Conservation (phyloP, 2,113 vertebrate genomes). For the Lonchura striata region DNA sequence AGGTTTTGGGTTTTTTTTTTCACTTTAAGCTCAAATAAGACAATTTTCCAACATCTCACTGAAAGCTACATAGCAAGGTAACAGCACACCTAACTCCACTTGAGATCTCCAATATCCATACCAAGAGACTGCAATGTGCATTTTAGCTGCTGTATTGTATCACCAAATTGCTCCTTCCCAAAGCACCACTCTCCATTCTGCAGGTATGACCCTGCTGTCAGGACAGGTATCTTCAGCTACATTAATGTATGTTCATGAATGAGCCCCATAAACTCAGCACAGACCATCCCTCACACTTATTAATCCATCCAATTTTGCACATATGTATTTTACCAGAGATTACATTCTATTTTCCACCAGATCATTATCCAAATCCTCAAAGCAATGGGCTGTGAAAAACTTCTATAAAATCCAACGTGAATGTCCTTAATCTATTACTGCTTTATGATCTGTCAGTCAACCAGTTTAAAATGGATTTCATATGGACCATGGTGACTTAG, state of each 20-base stretch:
- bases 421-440: neutral
- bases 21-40: neutral
- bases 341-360: neutral
- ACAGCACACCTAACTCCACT: neutral
- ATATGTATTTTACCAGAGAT: neutral
- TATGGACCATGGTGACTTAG: neutral
- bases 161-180: neutral
- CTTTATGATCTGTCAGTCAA: conserved; percentile 6
- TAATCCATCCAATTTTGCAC: neutral
- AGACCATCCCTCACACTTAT: neutral
- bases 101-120: neutral
- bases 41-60: neutral
- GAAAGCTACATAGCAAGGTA: neutral
- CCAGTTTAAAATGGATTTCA: neutral
- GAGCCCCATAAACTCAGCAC: neutral
- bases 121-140: neutral
- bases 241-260: neutral
- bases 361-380: conserved; percentile 20
- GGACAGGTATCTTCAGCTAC: neutral
- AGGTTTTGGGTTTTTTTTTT: accelerated
- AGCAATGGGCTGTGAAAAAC: conserved; percentile 28
- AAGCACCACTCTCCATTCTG: neutral
- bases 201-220: neutral
- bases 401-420: neutral
- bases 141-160: neutral